A percentile compares a stretch with the other conserved stretches of the same genome.
Conservation (phyloP, 2,797 vertebrate genomes). For the Liasis olivaceus region DNA sequence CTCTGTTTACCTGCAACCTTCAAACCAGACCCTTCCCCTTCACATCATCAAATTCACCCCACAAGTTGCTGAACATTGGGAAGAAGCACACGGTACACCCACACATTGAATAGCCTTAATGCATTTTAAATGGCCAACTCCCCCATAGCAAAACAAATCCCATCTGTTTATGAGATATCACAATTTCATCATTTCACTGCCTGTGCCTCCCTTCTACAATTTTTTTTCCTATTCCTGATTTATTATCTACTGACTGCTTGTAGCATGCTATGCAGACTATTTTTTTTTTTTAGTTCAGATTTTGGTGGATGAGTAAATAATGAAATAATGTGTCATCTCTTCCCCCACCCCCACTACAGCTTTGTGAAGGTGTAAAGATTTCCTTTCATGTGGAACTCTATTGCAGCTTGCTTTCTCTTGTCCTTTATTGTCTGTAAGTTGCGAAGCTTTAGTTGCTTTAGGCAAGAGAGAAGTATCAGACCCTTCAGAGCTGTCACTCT, state of each 20-base stretch:
- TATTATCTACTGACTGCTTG: not conserved
- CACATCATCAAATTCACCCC: not conserved
- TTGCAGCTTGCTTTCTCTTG: not conserved
- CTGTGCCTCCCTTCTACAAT: not conserved
- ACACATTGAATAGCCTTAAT: not conserved
- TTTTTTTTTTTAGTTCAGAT: not conserved
- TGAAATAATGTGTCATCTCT: not conserved
- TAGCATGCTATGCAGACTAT: not conserved
- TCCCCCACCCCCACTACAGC: not conserved
- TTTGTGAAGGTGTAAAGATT: not conserved
- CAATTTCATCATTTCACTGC: not conserved
- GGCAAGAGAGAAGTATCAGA: slow-evolving; percentile 9
- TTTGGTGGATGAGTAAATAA: not conserved
- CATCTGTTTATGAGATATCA: not conserved
- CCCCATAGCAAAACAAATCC: not conserved
- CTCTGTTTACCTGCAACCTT: not conserved
- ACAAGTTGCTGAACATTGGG: not conserved
- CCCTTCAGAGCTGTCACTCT: slow-evolving; percentile 12
- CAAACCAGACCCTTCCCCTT: not conserved
- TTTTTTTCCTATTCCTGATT: not conserved
- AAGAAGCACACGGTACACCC: not conserved
- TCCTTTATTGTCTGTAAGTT: not conserved
- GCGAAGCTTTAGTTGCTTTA: not conserved
- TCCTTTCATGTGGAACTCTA: not conserved
- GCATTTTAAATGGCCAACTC: not conserved